These are phyloP conservation scores for Caenorhabditis sinica DNA, from an alignment of 2,888 invertebrate species.

Conservation along the genomic window DNA sequence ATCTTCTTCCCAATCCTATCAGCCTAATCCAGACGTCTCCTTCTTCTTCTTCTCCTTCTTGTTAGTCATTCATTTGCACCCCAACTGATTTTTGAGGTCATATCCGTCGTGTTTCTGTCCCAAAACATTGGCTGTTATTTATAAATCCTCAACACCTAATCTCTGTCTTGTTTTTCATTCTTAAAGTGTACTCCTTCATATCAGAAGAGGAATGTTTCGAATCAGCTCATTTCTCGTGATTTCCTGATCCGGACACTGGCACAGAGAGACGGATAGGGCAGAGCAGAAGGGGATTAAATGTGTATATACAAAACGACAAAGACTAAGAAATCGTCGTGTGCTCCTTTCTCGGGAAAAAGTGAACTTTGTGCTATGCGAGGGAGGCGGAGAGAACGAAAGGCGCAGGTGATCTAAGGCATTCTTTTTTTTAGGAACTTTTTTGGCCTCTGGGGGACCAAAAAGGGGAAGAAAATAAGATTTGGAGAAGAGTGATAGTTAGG, in stretches of 20 bases:
- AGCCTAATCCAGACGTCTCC: constrained; percentile 9
- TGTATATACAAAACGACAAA: constrained; percentile 20
- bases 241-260: constrained; percentile 19
- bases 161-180: constrained; percentile 26
- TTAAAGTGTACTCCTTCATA: neutral
- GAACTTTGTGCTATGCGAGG: constrained; percentile 57
- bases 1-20: neutral
- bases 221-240: constrained; percentile 47
- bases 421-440: neutral
- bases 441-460: neutral
- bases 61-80: constrained; percentile 20
- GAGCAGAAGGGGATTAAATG: neutral
- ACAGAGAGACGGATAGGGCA: neutral
- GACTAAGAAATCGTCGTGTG: neutral
- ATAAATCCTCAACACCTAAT: constrained; percentile 1
- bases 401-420: neutral
- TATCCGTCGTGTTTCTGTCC: constrained; percentile 20
- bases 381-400: neutral
- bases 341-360: constrained; percentile 7
- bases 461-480: too few species aligned
- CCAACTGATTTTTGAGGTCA: constrained; percentile 49
- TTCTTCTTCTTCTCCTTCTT: too few species aligned
- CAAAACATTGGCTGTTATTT: constrained; percentile 8
- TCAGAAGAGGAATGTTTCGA: constrained; percentile 23
- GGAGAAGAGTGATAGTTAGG: too few species aligned